These are phyloP conservation scores for Terebella lapidaria DNA, from an alignment of 2,888 invertebrate species.

Conservation along the genomic window DNA sequence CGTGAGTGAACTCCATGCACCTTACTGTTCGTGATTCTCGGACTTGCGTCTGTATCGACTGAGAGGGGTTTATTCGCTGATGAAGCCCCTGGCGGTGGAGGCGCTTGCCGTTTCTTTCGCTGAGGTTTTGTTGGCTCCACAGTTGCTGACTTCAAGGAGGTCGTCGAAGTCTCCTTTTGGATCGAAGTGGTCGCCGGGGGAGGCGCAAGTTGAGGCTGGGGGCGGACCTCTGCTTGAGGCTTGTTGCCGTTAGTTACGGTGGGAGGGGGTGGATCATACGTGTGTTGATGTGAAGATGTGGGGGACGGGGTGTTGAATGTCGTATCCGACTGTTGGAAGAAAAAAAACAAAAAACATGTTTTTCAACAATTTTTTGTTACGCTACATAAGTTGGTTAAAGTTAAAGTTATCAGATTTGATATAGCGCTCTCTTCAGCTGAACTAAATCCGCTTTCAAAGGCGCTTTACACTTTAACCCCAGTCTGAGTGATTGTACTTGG, in stretches of 20 bases:
- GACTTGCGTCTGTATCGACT: background rate
- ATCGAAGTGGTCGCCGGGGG: no score
- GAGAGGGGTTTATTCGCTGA: background rate
- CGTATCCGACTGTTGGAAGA: background rate
- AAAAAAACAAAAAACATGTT: background rate
- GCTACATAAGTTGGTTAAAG: no score
- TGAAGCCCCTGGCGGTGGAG: no score
- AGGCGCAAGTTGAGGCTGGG: background rate
- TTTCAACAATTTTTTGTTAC: no score
- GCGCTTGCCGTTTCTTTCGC: conserved; percentile 10
- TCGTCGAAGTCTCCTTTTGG: background rate
- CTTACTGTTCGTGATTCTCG: background rate
- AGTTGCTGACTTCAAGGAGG: background rate
- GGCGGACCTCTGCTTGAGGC: background rate
- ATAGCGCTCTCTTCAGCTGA: no score
- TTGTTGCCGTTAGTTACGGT: background rate
- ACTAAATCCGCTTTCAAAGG: no score
- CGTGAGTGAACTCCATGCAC: conserved; percentile 55
- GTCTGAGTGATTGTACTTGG: no score
- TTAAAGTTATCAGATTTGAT: no score
- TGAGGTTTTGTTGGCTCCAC: conserved; percentile 1
- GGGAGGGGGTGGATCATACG: background rate
- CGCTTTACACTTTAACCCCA: no score
- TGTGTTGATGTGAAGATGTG: background rate
- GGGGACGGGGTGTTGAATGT: background rate